phyloP scores from a whole-genome alignment of 2,113 vertebrate genomes.

The Spea multiplicata region DNA sequence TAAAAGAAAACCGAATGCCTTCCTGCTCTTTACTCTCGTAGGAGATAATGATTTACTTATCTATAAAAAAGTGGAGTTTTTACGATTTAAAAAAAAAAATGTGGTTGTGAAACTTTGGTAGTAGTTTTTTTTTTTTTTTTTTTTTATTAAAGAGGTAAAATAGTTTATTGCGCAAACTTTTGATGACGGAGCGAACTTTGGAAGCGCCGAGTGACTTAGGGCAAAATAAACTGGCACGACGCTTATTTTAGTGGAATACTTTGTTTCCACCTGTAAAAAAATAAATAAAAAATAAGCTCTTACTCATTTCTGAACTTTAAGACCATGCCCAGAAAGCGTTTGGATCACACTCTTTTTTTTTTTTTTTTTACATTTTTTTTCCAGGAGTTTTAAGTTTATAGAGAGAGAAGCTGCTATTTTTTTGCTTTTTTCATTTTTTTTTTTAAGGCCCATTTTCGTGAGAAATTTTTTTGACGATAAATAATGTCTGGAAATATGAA shows the following conservation, averaged over 20 bases:
- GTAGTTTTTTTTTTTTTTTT: too few species aligned
- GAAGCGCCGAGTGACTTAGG: too few species aligned
- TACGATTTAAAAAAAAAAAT: too few species aligned
- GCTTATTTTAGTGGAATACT: neutral
- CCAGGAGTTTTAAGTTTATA: constrained; percentile 28
- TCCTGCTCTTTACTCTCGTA: too few species aligned
- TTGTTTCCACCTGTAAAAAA: constrained; percentile 14
- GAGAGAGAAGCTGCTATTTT: neutral
- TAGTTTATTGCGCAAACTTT: too few species aligned
- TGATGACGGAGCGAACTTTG: too few species aligned
- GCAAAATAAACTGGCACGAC: neutral
- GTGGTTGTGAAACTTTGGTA: too few species aligned
- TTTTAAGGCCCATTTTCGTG: constrained; percentile 26
- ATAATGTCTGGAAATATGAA: constrained; percentile 41
- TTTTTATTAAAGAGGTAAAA: too few species aligned
- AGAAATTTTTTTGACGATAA: constrained; percentile 34
- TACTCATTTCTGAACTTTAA: constrained; percentile 42
- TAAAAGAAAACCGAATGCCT: too few species aligned
- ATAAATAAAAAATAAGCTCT: neutral
- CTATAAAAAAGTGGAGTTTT: too few species aligned
- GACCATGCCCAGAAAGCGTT: constrained; percentile 14
- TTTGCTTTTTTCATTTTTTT: constrained; percentile 31
- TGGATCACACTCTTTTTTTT: constrained; percentile 6
- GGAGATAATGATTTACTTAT: too few species aligned
- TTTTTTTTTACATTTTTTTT: constrained; percentile 27